phyloP scores from a whole-genome alignment of 2,797 vertebrate species.

The Clarias platycephalus region DNA sequence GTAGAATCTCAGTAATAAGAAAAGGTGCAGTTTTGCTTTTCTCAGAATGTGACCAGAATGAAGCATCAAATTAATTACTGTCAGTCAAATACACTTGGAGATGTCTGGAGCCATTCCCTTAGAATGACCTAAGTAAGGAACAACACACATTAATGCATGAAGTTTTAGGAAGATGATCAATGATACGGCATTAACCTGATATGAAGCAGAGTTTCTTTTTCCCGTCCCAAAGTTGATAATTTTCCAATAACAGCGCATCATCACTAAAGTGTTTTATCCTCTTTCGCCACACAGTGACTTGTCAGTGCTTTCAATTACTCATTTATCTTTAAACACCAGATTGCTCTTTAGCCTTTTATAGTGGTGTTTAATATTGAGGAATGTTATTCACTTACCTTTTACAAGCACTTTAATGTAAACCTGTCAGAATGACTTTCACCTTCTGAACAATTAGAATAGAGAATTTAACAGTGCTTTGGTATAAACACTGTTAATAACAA shows the following conservation, averaged over 20 bases:
- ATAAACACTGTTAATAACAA: background rate
- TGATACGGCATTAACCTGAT: background rate
- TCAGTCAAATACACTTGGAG: background rate
- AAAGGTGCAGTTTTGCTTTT: background rate
- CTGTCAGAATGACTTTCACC: background rate
- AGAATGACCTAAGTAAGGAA: background rate
- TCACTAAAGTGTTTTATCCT: background rate
- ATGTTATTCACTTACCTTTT: background rate
- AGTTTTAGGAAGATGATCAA: background rate
- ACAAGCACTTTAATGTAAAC: background rate
- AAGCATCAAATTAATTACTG: background rate
- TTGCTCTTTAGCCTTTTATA: background rate
- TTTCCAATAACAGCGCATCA: conserved; percentile 2
- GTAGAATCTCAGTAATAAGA: too few species aligned
- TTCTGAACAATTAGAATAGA: background rate
- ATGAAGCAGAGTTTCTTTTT: background rate
- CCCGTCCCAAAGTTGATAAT: background rate
- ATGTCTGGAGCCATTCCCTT: background rate
- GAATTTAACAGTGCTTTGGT: background rate
- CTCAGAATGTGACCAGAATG: background rate
- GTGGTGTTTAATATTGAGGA: background rate
- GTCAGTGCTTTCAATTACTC: background rate
- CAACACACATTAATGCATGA: background rate
- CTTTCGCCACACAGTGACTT: background rate
- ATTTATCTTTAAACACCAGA: background rate